Conservation (phyloP, 2,797 vertebrate genomes). For the Cottoperca gobio region DNA sequence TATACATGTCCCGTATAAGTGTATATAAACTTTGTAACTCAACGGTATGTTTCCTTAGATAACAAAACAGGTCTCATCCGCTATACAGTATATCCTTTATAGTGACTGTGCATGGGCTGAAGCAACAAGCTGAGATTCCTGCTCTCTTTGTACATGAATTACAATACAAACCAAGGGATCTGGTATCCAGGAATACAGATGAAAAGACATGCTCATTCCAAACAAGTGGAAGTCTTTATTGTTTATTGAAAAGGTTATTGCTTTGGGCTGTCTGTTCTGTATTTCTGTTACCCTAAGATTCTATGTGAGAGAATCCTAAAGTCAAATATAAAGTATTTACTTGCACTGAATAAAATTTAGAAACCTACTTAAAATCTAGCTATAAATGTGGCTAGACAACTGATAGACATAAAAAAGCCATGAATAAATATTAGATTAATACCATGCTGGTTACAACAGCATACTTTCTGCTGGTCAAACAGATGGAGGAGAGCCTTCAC, state of each 20-base stretch:
- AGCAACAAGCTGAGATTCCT: constrained; percentile 63
- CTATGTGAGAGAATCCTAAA: constrained; percentile 25
- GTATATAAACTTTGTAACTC: not conserved
- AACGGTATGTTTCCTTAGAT: not conserved
- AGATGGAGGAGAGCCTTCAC: not conserved
- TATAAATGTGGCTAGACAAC: not conserved
- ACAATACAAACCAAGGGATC: constrained; percentile 60
- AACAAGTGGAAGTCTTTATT: constrained; percentile 64
- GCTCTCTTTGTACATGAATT: constrained; percentile 59
- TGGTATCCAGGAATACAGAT: constrained; percentile 57
- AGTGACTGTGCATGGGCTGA: constrained; percentile 46
- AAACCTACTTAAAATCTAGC: not conserved
- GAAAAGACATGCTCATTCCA: constrained; percentile 46
- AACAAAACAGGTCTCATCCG: constrained; percentile 1
- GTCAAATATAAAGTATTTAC: not conserved
- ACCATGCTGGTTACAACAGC: not conserved
- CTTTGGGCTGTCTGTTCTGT: constrained; percentile 52
- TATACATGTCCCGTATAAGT: not conserved
- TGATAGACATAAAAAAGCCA: not conserved
- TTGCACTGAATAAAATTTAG: not conserved
- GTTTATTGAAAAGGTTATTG: constrained; percentile 67
- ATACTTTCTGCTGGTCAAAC: constrained; percentile 12
- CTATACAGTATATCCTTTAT: not conserved
- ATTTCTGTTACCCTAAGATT: constrained; percentile 32
- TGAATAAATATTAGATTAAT: not conserved